Evolutionary conservation across 2,888 invertebrate species (phyloP), one percentile per base, ranked within the genome.

Genomic region (Molanna angustata): DNA sequence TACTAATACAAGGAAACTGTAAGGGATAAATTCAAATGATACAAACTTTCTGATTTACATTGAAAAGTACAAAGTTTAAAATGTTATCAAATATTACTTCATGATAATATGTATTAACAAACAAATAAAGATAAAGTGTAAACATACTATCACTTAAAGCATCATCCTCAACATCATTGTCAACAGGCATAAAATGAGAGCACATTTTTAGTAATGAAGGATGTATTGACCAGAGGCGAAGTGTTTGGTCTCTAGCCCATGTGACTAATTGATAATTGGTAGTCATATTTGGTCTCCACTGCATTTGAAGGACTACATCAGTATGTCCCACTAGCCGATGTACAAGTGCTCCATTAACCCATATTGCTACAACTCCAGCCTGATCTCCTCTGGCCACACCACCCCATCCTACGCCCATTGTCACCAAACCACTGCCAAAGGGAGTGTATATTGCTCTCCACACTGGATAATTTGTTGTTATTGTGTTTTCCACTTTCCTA

Each of bases 391-490:
- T 79, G 0, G 76, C 75, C 56, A 77, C 62, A 18, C 93, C 83
- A 61, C 94, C 78, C 74, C 93, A 94, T 0, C 95, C 95, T 16
- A 95, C 91, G 27, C 94, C 90, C 61, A 94, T 93, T 27, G 94
- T 95, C 27, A 95, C 80, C 43, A 96, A 69, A 1, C 95, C 95
- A 70, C 91, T 88, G 7, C 94, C 94, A 74, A 95, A 94, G 3
- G 96, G 96, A 47, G 93, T 91, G 65, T 90, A 93, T 67, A 92
- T 83, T 1, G 95, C 95, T 64, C 94, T 82, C 95, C 95, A 96
- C 0, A 96, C 92, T 1, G 93, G 93, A 37, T 86, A 86, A 60
- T 87, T 84, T 0, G 93, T 90, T 61, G 88, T 88, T 52, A 95
- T 82, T 53, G 89, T 84, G 70, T 85, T 90, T 66, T 94, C 94